Conservation (phyloP, 2,888 invertebrate genomes). For the Lysandra bellargus region DNA sequence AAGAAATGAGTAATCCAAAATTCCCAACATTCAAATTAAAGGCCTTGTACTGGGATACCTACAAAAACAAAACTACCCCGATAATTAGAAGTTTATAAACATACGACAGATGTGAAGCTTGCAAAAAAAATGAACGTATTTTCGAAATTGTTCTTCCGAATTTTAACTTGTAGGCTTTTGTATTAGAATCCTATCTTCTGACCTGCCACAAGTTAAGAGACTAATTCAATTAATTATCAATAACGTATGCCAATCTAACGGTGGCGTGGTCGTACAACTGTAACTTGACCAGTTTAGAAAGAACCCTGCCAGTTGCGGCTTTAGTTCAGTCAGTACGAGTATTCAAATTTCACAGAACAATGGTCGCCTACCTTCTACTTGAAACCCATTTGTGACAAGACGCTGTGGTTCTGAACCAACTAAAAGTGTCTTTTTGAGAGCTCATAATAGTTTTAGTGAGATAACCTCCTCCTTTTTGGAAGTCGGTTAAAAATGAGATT, state of each 20-base stretch:
- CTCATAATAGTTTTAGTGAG: neutral
- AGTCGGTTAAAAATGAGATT: neutral
- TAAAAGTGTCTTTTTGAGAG: constrained; percentile 32
- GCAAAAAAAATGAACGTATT: too few relatives aligned
- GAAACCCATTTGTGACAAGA: constrained; percentile 44
- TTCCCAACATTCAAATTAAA: too few relatives aligned
- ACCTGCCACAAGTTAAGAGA: neutral
- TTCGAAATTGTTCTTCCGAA: too few relatives aligned
- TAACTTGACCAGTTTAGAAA: constrained; percentile 25
- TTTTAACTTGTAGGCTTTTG: too few relatives aligned
- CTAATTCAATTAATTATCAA: neutral
- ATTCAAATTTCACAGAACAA: constrained; percentile 37
- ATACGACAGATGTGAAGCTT: too few relatives aligned
- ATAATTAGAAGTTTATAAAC: too few relatives aligned
- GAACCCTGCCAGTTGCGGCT: neutral
- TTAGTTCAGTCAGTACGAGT: neutral
- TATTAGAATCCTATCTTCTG: too few relatives aligned
- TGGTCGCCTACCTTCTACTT: constrained; percentile 36
- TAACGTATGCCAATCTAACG: constrained; percentile 25
- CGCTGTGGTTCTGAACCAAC: constrained; percentile 44
- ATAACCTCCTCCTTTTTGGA: neutral
- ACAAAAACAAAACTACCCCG: too few relatives aligned
- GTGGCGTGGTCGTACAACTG: constrained; percentile 25
- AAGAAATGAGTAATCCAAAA: too few relatives aligned
- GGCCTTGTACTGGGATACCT: too few relatives aligned